Conservation (phyloP, 2,888 invertebrate species). For the Eilema sororculum region DNA sequence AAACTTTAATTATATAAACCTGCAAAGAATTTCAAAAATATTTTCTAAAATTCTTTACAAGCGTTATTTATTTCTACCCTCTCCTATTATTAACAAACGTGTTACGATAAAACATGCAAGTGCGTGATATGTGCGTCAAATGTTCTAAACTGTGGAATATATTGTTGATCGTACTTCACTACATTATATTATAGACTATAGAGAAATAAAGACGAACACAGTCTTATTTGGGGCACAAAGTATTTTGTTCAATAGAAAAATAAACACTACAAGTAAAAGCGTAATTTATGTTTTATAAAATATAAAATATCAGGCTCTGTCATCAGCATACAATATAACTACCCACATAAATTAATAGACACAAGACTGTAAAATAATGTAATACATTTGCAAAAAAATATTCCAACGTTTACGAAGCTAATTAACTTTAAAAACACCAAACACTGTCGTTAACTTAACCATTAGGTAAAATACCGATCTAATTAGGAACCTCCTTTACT, state of each 20-base stretch:
- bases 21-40: slow-evolving; percentile 30
- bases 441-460: neutral
- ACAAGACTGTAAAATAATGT: no score
- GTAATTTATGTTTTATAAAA: neutral
- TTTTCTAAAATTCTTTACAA: slow-evolving; percentile 27
- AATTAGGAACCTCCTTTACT: no score
- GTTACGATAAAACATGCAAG: slow-evolving; percentile 62
- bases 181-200: slow-evolving; percentile 22
- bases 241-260: slow-evolving; percentile 9
- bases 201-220: slow-evolving; percentile 36
- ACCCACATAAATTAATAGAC: neutral
- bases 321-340: neutral
- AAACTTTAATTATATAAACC: slow-evolving; percentile 17
- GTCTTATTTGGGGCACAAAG: slow-evolving; percentile 43
- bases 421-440: neutral
- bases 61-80: slow-evolving; percentile 9
- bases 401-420: no score
- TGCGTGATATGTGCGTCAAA: slow-evolving; percentile 71
- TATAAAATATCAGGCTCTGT: slow-evolving; percentile 7
- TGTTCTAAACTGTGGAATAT: slow-evolving; percentile 48
- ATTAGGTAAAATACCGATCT: no score
- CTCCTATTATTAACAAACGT: slow-evolving; percentile 44
- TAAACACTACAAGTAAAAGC: neutral
- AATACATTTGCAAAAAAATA: no score
- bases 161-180: slow-evolving; percentile 41